Conservation (phyloP, 2,888 invertebrate genomes). For the Heteropelma amictum region DNA sequence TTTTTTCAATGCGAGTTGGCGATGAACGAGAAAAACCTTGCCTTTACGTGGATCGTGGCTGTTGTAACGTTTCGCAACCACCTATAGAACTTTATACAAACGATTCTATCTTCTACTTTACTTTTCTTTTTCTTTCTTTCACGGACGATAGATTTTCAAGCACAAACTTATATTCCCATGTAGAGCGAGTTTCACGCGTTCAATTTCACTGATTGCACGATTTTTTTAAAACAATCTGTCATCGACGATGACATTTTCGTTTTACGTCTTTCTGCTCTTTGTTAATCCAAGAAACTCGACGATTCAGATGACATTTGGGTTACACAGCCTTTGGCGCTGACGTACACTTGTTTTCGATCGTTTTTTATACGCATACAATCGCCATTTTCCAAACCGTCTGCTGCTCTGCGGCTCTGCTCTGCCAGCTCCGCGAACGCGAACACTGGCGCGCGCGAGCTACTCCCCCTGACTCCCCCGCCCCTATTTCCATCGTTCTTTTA, state of each 20-base stretch:
- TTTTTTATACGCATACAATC: conserved; percentile 59
- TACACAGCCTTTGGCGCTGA: conserved; percentile 51
- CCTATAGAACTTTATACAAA: conserved; percentile 43
- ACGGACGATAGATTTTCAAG: conserved; percentile 51
- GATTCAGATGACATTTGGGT: conserved; percentile 62
- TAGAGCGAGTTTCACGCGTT: conserved; percentile 59
- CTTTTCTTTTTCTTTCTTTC: conserved; percentile 37
- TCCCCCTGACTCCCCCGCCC: neutral
- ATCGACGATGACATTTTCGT: conserved; percentile 53
- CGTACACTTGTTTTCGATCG: conserved; percentile 41
- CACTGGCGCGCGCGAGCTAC: neutral
- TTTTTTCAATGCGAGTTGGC: conserved; percentile 20
- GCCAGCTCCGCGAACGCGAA: neutral
- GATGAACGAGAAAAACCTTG: conserved; percentile 52
- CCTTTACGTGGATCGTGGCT: conserved; percentile 64
- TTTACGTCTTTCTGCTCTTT: conserved; percentile 34
- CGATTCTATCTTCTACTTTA: conserved; percentile 23
- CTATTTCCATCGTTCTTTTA: neutral
- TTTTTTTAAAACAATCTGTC: conserved; percentile 53
- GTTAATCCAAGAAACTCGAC: conserved; percentile 54
- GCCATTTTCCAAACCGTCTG: conserved; percentile 62
- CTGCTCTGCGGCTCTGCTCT: conserved; percentile 9
- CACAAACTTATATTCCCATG: conserved; percentile 57
- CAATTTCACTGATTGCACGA: conserved; percentile 32
- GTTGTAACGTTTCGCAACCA: conserved; percentile 70